A percentile compares a stretch with the other conserved stretches of the same genome.
Conservation (phyloP, 2,113 vertebrate species). For the Spilogale gracilis region DNA sequence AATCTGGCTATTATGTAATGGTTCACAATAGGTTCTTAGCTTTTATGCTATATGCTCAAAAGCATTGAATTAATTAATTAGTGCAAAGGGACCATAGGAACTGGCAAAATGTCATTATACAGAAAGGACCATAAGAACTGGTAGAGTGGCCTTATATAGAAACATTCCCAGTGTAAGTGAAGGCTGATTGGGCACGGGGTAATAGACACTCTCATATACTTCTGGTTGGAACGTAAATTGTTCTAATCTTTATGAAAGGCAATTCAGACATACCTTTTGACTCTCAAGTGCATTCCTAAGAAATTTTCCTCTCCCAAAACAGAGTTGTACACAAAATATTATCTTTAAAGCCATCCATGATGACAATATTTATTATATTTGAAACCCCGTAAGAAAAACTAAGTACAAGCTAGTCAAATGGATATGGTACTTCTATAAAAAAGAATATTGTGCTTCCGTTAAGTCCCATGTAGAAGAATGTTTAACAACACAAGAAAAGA, state of each 20-base stretch:
- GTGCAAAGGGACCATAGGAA: neutral
- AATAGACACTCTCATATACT: neutral
- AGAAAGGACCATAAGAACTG: neutral
- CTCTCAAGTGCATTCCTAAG: neutral
- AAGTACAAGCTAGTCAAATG: neutral
- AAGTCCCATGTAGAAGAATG: neutral
- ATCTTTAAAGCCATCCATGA: neutral
- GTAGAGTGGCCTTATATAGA: neutral
- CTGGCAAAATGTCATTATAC: neutral
- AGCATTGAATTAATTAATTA: neutral
- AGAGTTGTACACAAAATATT: neutral
- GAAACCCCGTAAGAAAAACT: conserved; percentile 13
- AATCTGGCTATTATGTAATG: neutral
- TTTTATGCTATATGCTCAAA: conserved; percentile 50
- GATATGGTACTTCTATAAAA: neutral
- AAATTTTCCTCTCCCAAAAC: neutral
- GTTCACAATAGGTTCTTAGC: neutral
- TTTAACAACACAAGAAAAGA: neutral
- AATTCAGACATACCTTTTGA: neutral
- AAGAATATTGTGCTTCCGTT: neutral
- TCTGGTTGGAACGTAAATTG: neutral
- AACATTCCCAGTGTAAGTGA: neutral
- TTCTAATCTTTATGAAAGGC: neutral
- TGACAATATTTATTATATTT: neutral
- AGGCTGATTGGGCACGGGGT: neutral